phyloP scores from a whole-genome alignment of 2,113 vertebrate species.

The Heloderma charlesbogerti region DNA sequence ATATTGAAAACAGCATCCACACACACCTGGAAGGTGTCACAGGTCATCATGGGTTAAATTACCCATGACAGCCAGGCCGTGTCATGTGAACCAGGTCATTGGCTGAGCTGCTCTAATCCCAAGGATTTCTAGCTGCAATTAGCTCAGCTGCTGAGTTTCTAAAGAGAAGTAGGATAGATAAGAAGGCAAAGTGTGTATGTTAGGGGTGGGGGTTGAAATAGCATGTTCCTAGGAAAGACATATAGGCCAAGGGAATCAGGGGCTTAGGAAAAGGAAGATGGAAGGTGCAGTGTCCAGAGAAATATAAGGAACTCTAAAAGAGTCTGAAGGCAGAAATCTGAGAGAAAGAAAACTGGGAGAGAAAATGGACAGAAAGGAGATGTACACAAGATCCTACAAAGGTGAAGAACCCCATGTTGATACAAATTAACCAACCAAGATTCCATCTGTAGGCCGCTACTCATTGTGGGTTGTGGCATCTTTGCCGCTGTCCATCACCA shows the following conservation, averaged over 20 bases:
- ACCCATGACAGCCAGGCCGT: too few relatives aligned
- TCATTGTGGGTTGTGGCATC: constrained; percentile 37
- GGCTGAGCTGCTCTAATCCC: background rate
- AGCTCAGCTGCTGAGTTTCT: background rate
- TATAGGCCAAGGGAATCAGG: background rate
- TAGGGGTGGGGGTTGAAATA: background rate
- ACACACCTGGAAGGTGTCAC: too few relatives aligned
- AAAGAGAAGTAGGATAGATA: background rate
- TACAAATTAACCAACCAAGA: background rate
- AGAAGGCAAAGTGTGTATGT: background rate
- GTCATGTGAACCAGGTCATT: background rate
- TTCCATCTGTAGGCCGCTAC: too few relatives aligned
- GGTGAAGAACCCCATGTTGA: background rate
- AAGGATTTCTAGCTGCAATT: background rate
- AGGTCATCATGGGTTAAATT: too few relatives aligned
- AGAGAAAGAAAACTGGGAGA: background rate
- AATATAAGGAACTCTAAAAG: background rate
- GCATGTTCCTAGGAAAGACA: background rate
- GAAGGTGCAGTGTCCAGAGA: background rate
- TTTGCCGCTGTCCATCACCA: constrained; percentile 58
- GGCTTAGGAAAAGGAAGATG: background rate
- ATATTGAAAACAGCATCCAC: too few relatives aligned
- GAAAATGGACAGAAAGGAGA: background rate
- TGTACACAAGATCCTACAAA: background rate
- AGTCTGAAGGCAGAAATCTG: background rate